Base-by-base conservation (phyloP, 2,113 vertebrate genomes). In the Piaya cayana region DNA sequence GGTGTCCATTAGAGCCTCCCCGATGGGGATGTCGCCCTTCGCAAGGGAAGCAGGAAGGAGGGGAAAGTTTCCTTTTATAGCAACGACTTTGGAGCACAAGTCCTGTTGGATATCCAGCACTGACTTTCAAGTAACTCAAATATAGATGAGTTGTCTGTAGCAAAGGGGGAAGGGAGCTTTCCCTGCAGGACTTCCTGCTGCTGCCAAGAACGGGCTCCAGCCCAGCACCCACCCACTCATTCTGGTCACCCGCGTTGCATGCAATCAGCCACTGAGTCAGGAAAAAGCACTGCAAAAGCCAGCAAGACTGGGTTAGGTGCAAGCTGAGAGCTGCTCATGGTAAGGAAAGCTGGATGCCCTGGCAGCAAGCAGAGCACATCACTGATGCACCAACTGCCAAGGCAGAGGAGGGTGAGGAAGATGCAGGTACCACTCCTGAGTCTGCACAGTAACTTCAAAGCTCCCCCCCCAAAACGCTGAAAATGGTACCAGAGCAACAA, bases 231-330 rank as follows among this genome's bases (percentile, higher is more conserved):
- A 47, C 29, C 29, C 29, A 21, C 65, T 58, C 42, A 17, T 36
- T 77, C 50, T 34, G 32, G 59, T 50, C 49, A 52, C 60, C 8
- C 4, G 0, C 37, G 29, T n/a, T 27, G 36, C 69, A 23, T 4
- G 8, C 22, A 21, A 47, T 39, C 36, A 39, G 80, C n/a, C 63
- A 75, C 21, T 0, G 0, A 39, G 43, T 10, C 55, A 81, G 34
- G 5, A 65, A 53, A 81, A 67, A 55, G 30, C n/a, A 62, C 60
- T 20, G 17, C 34, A 65, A 77, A 87, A 43, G 47, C 22, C 52
- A 55, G 39, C 0, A 1, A 27, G 68, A 58, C 50, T 13, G 29
- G 55, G 43, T 21, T 0, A 0, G 16, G 18, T 32, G 39, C 1
- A 1, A 15, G 9, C 15, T 8, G 29, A 62, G 42, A 9, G 17